Conservation (phyloP, 2,113 vertebrate genomes). For the Psephotus haematonotus region DNA sequence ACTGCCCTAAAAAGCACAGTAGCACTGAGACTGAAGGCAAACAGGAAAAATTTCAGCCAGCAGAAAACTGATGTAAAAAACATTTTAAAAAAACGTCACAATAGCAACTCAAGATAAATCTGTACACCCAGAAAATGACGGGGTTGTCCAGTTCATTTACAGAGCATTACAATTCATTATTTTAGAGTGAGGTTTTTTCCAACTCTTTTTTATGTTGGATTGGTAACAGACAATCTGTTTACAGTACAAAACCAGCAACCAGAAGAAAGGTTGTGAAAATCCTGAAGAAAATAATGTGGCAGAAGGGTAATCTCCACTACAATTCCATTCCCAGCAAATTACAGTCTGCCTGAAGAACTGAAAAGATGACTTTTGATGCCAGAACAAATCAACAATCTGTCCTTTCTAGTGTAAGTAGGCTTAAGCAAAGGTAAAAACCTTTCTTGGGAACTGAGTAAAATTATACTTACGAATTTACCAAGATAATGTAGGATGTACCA, state of each 20-base stretch:
- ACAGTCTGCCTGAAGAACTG: not conserved
- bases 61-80: not conserved
- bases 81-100: fast-evolving
- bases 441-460: not conserved
- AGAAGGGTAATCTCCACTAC: not conserved
- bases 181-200: not conserved
- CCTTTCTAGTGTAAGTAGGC: not conserved
- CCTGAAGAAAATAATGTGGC: not conserved
- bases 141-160: not conserved
- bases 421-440: not conserved
- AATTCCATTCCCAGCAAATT: not conserved
- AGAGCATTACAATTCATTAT: not conserved
- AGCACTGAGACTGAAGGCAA: not conserved
- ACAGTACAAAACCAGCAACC: not conserved
- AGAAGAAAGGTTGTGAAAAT: not conserved
- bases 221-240: not conserved
- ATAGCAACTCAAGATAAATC: not conserved
- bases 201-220: not conserved
- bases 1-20: not conserved
- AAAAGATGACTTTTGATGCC: not conserved
- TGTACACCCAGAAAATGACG: not conserved
- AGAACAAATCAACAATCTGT: not conserved
- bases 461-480: not conserved
- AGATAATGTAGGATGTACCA: not conserved
- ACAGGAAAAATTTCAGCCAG: not conserved